phyloP scores from a whole-genome alignment of 2,888 invertebrate genomes.

The Epistrophe grossulariae region DNA sequence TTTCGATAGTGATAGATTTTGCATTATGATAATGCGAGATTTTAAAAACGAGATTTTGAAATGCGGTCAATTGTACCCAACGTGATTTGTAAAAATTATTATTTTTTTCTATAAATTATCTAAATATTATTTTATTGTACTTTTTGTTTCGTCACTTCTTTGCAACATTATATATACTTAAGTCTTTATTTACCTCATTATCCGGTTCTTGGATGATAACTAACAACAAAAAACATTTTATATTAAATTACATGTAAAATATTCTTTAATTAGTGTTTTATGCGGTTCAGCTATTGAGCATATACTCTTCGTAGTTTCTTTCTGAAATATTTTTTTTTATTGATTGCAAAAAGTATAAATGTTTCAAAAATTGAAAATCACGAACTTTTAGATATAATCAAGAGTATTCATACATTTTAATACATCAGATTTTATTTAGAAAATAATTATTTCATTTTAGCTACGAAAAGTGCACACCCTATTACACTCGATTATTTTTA shows the following conservation, averaged over 20 bases:
- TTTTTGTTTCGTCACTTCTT: not conserved
- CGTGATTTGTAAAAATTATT: not conserved
- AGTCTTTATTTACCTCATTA: slow-evolving; percentile 80
- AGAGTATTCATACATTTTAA: not conserved
- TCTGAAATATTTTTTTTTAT: not conserved
- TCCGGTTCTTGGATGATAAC: slow-evolving; percentile 83
- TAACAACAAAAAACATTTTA: slow-evolving; percentile 79
- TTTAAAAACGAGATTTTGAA: too few relatives aligned
- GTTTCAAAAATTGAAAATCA: too few relatives aligned
- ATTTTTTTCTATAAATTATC: not conserved
- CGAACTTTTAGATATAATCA: too few relatives aligned
- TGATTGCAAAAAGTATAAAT: not conserved
- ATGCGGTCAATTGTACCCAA: too few relatives aligned
- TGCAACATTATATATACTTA: not conserved
- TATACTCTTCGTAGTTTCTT: slow-evolving; percentile 6
- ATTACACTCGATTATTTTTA: not conserved
- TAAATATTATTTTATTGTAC: not conserved
- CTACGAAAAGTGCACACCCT: not conserved
- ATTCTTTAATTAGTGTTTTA: not conserved
- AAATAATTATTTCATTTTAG: not conserved
- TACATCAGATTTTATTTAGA: not conserved
- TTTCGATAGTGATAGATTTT: too few relatives aligned
- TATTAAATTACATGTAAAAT: slow-evolving; percentile 25
- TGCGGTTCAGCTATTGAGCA: not conserved
- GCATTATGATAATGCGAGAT: too few relatives aligned